Conservation (phyloP, 2,113 vertebrate genomes). For the Bubo bubo region DNA sequence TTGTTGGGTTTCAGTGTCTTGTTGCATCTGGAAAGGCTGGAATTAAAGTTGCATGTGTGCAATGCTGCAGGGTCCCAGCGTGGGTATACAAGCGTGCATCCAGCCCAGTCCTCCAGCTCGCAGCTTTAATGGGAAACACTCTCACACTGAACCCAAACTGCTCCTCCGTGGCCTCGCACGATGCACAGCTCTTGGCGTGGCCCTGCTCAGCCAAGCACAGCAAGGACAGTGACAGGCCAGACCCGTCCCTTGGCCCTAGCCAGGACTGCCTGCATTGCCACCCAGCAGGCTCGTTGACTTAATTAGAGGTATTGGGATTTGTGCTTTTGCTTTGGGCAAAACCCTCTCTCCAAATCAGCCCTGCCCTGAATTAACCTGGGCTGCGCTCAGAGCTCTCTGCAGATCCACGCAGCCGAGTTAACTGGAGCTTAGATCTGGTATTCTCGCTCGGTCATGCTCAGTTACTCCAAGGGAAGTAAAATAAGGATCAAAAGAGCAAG, state of each 20-base stretch:
- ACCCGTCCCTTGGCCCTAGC: rapidly evolving
- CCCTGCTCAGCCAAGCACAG: neutral
- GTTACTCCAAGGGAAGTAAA: neutral
- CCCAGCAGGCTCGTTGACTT: rapidly evolving
- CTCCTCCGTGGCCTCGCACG: rapidly evolving
- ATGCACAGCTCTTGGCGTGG: neutral
- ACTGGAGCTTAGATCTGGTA: rapidly evolving
- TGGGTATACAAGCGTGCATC: neutral
- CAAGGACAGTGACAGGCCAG: rapidly evolving
- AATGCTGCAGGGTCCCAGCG: rapidly evolving
- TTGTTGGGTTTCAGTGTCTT: neutral
- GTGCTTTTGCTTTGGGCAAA: neutral
- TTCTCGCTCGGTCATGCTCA: neutral
- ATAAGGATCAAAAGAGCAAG: neutral
- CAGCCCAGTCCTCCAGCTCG: rapidly evolving
- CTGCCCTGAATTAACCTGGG: rapidly evolving
- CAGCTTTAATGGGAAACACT: rapidly evolving
- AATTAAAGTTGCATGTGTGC: neutral
- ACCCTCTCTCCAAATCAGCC: neutral
- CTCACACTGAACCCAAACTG: rapidly evolving
- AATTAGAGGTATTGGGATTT: neutral
- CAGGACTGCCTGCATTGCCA: neutral
- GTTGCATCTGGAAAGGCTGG: neutral
- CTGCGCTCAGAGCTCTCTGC: neutral
- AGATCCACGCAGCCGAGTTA: rapidly evolving